A percentile compares a stretch with the other conserved stretches of the same genome.
These are phyloP conservation scores for Pyralis farinalis DNA, from an alignment of 2,888 invertebrate species.

Conservation along the genomic window DNA sequence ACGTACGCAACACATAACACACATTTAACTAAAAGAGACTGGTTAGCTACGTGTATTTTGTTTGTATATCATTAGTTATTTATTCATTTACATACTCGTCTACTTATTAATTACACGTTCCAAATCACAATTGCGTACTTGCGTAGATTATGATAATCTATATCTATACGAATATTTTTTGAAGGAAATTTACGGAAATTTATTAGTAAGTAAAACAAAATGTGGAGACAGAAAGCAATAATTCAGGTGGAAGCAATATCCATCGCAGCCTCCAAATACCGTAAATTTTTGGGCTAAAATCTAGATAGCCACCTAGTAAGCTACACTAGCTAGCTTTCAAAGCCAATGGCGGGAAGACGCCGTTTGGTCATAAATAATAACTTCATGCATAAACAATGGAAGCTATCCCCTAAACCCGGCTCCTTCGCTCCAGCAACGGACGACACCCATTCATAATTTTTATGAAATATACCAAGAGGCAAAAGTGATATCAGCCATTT, in stretches of 20 bases:
- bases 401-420: conserved; percentile 39
- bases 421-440: conserved; percentile 35
- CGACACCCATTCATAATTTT: conserved; percentile 45
- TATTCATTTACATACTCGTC: too few relatives aligned
- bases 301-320: background rate
- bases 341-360: conserved; percentile 20
- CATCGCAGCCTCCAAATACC: background rate
- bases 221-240: too few relatives aligned
- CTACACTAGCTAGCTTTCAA: conserved; percentile 5
- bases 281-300: background rate
- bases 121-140: too few relatives aligned
- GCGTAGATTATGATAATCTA: too few relatives aligned
- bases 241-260: background rate
- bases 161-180: too few relatives aligned
- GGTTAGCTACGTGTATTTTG: too few relatives aligned
- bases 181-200: too few relatives aligned
- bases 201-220: too few relatives aligned
- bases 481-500: conserved; percentile 26
- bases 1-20: too few relatives aligned
- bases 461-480: conserved; percentile 30
- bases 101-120: too few relatives aligned
- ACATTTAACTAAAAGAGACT: too few relatives aligned
- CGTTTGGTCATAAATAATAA: conserved; percentile 60
- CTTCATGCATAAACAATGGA: conserved; percentile 69
- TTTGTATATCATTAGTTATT: too few relatives aligned